Evolutionary conservation across 2,797 vertebrate genomes (phyloP), one percentile per base, ranked within the genome.

Genomic region (Hephaestus fuliginosus): DNA sequence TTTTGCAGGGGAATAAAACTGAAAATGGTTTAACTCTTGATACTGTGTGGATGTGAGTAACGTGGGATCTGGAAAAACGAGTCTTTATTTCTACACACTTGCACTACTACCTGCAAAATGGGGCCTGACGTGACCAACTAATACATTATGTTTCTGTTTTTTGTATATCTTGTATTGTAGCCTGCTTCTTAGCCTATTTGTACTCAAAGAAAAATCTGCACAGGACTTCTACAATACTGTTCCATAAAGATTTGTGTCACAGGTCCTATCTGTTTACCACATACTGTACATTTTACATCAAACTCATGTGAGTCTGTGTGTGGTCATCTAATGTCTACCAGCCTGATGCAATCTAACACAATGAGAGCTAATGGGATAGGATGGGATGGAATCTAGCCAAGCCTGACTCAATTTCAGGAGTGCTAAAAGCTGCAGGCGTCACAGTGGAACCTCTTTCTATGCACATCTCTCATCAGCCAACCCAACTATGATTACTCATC

Each of bases 381-480:
- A 55, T 67, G 72, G 70, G 81, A 73, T 55, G 65, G 55, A 51
- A 55, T 79, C 74, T 71, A 81, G 72, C 73, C 61, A 41, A n/a
- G 39, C 25, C 78, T 84, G 83, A 83, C 84, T 78, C 7, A 0
- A 6, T 64, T 60, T 82, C 89, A 80, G 64, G 13, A 56, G 86
- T 36, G 78, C 79, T 86, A 85, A 81, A 88, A 88, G 80, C 84
- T 85, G 67, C 74, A 78, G 82, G 84, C 84, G 82, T 90, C 89
- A 88, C 87, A 82, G 71, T 53, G 70, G 78, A 79, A 80, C 73
- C 53, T 89, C 61, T 66, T 74, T 84, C 61, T 79, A 77, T 76
- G 78, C 80, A 82, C 80, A 77, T 76, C 83, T 86, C 88, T 92
- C 91, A 91, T 89, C 92, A 89, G 74, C 76, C 70, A 74, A 67